phyloP scores from a whole-genome alignment of 64 coral and sea anemone species.

The Acropora tenuis region DNA sequence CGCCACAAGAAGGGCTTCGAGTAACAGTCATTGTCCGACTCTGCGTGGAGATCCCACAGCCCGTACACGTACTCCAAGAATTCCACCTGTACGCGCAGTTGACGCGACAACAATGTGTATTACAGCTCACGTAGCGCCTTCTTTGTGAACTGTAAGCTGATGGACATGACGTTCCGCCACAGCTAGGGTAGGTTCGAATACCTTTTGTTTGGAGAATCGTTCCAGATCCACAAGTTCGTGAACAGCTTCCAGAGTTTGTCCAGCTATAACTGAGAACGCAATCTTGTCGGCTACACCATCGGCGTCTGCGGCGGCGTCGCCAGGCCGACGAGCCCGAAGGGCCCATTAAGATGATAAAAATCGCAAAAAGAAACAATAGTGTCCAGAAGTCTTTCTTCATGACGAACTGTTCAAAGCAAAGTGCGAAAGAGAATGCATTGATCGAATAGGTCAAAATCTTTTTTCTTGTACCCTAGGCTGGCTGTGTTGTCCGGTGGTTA shows the following conservation, averaged over 20 bases:
- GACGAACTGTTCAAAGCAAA: not conserved
- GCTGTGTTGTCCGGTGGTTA: too few species aligned
- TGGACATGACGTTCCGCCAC: not conserved
- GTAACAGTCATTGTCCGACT: slow-evolving; percentile 31
- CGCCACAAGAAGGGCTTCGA: slow-evolving; percentile 26
- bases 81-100: slow-evolving; percentile 57
- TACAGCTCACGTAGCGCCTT: not conserved
- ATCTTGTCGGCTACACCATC: not conserved
- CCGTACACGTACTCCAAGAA: slow-evolving; percentile 53
- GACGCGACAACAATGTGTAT: slow-evolving; percentile 61
- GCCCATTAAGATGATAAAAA: not conserved
- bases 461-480: too few species aligned
- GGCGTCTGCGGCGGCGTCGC: slow-evolving; percentile 15
- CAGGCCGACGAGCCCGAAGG: not conserved
- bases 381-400: not conserved
- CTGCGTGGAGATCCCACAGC: slow-evolving; percentile 54
- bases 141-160: too few species aligned
- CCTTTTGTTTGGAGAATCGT: not conserved
- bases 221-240: slow-evolving; percentile 10
- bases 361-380: not conserved
- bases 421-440: not conserved
- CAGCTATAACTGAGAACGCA: not conserved
- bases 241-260: not conserved
- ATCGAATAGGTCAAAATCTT: too few species aligned
- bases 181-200: not conserved